Base-by-base conservation (phyloP, 2,797 vertebrate species). In the Pelodytes ibericus region DNA sequence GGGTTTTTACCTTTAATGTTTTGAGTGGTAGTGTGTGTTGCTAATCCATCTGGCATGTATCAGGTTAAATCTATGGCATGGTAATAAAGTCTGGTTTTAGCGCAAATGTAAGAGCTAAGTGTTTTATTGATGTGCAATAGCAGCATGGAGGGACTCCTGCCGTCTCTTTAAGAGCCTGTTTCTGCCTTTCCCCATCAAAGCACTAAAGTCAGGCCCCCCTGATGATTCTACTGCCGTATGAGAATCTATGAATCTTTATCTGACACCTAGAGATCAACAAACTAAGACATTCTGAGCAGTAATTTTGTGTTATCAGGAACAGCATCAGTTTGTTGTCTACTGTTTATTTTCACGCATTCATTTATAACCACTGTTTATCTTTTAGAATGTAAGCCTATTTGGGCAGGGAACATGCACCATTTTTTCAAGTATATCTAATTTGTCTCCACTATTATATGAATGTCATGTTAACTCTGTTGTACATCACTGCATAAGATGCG, bases 151-250 rank as follows among this genome's bases (percentile, higher is more conserved):
- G 49, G 18, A 53, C 22, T 20, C 49, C 49, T 53, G 49, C 49
- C 24, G 49, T 53, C 49, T 53, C 49, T 24, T 53, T 53, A 53
- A 53, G 49, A 53, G 49, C 49, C 49, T 53, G 49, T 22, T 20
- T 53, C 49, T 53, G 49, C 49, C n/a, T 53, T 44, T 44, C 41
- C 41, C 41, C 13, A 44, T 44, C 24, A 53, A 53, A 53, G 16
- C 22, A 24, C 49, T 20, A 53, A n/a, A 16, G 4, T 53, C 16
- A 16, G 22, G n/a, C 6, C 49, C 49, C 49, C 49, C 49, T 53
- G 20, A 53, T 53, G 49, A 24, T 53, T 53, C 22, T 22, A 24
- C 49, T 53, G 49, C 6, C 16, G 2, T 24, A 53, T 24, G n/a
- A 9, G n/a, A 53, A 53, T 53, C 22, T 53, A 53, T 53, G 49